phyloP scores from a whole-genome alignment of 1,140 invertebrate genomes.

The Fopius arisanus region DNA sequence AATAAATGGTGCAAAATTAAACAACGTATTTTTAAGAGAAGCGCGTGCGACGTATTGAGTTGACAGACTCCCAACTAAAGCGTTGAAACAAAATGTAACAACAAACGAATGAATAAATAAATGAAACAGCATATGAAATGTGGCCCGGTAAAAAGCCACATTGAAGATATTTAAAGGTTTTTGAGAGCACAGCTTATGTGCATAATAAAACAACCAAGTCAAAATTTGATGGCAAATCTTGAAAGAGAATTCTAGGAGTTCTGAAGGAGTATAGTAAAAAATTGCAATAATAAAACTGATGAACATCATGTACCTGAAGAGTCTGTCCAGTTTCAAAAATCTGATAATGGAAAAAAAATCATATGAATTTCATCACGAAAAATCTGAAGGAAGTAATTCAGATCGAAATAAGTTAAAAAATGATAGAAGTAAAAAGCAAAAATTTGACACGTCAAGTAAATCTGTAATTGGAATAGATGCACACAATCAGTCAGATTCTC shows the following conservation, averaged over 20 bases:
- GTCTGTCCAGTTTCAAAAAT: neutral
- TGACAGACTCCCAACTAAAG: constrained; percentile 48
- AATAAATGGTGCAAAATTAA: constrained; percentile 44
- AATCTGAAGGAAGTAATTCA: neutral
- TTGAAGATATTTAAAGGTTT: constrained; percentile 61
- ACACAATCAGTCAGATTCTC: neutral
- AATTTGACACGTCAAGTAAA: neutral
- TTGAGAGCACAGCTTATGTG: constrained; percentile 60
- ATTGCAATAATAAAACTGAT: neutral
- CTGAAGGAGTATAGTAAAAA: neutral
- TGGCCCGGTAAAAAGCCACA: constrained; percentile 61
- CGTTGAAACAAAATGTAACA: constrained; percentile 51
- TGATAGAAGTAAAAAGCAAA: neutral
- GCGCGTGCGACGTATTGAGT: constrained; percentile 44
- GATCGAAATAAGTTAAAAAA: neutral
- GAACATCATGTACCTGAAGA: constrained; percentile 29
- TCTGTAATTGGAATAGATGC: neutral
- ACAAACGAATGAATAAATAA: too few relatives aligned
- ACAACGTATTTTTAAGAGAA: constrained; percentile 55
- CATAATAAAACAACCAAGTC: constrained; percentile 52
- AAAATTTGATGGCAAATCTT: neutral
- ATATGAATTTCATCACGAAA: constrained; percentile 29
- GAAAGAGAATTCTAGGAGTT: neutral
- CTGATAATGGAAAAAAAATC: constrained; percentile 30
- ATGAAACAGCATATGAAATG: constrained; percentile 62